Evolutionary conservation across 2,888 invertebrate genomes (phyloP).

Genomic region (Elmis aenea): DNA sequence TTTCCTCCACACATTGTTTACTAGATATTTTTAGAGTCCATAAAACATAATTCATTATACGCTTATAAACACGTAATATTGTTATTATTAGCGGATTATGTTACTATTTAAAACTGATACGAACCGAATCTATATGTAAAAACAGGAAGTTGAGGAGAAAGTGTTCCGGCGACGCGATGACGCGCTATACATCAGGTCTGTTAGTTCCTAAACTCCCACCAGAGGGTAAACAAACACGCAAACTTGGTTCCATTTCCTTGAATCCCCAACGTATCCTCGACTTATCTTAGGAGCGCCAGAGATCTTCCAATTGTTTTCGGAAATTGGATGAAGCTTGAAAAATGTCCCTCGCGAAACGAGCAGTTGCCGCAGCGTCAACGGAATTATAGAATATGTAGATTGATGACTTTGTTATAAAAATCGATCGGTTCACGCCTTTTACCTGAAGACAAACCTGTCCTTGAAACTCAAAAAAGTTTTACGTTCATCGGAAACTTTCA

Average conservation of each 20-base stretch:
- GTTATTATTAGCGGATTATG: no score
- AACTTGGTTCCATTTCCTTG: constrained; percentile 36
- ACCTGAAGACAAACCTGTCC: no score
- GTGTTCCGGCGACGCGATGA: constrained; percentile 33
- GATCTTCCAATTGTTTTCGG: constrained; percentile 46
- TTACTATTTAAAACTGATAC: no score
- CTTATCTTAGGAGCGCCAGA: constrained; percentile 21
- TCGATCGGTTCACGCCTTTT: no score
- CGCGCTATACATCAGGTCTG: constrained; percentile 27
- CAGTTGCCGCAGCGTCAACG: not conserved
- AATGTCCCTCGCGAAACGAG: constrained; percentile 36
- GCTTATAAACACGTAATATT: no score
- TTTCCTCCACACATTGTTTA: no score
- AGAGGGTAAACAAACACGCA: constrained; percentile 32
- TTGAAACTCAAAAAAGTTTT: no score
- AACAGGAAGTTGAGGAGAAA: constrained; percentile 12
- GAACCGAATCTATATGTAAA: not conserved
- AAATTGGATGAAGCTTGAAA: constrained; percentile 50
- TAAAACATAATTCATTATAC: no score
- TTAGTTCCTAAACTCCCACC: constrained; percentile 19
- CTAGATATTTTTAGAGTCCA: no score
- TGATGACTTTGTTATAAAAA: no score
- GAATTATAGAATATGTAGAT: not conserved
- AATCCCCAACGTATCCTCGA: constrained; percentile 28
- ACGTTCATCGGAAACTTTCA: no score